Conservation (phyloP, 2,113 vertebrate genomes). For the Cacatua alba region DNA sequence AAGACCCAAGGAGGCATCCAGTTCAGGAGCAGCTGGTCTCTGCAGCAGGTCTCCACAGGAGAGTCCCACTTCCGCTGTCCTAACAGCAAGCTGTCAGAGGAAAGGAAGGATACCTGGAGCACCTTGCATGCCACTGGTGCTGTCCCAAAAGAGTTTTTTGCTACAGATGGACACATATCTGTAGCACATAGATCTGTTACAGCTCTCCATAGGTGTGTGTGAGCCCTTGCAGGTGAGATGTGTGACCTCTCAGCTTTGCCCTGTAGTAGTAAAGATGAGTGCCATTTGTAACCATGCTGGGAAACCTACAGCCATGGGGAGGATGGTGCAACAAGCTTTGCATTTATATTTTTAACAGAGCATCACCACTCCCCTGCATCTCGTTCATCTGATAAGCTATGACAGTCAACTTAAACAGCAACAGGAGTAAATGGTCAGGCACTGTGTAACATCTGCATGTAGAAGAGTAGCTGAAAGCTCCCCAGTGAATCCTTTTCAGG, state of each 20-base stretch:
- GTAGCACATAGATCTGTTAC: background rate
- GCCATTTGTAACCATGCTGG: background rate
- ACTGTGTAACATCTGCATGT: background rate
- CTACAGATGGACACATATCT: fast-evolving
- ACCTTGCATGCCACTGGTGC: background rate
- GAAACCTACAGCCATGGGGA: background rate
- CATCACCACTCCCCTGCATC: background rate
- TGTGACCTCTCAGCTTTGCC: background rate
- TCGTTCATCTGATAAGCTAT: background rate
- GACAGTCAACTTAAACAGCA: background rate
- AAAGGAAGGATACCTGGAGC: background rate
- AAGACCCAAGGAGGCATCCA: background rate
- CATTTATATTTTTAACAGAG: background rate
- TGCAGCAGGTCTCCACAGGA: background rate
- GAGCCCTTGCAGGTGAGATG: background rate
- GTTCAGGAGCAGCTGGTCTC: background rate
- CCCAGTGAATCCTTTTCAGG: background rate
- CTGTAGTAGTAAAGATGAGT: background rate
- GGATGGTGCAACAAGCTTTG: background rate
- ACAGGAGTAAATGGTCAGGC: background rate
- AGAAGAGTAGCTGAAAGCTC: background rate
- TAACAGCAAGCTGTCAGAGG: fast-evolving
- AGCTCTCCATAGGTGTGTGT: fast-evolving
- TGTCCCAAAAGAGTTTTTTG: background rate
- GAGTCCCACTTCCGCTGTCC: background rate